Evolutionary conservation across 2,113 vertebrate species (phyloP).

Genomic region (Ciconia maguari): DNA sequence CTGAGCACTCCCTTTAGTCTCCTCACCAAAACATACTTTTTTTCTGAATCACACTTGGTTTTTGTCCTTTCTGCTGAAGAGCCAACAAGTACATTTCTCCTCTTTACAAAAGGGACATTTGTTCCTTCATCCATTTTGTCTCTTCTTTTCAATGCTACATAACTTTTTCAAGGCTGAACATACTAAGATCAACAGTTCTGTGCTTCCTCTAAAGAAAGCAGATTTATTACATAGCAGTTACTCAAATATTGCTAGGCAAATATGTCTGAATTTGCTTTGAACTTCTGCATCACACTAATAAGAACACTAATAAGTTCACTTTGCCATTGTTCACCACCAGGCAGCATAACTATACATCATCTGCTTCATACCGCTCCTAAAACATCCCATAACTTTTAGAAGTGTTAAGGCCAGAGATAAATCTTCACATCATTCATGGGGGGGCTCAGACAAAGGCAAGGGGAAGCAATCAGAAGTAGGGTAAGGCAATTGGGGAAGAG

Average conservation of each 20-base stretch:
- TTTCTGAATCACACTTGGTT: neutral
- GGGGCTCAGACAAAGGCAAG: neutral
- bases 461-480: neutral
- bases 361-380: neutral
- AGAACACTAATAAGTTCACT: neutral
- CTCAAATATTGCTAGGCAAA: neutral
- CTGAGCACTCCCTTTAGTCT: neutral
- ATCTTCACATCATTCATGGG: neutral
- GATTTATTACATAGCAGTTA: neutral
- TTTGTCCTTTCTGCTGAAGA: neutral
- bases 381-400: neutral
- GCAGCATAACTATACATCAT: neutral
- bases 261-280: neutral
- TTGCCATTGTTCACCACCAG: neutral
- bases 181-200: neutral
- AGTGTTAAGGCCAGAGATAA: neutral
- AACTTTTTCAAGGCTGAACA: neutral
- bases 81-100: neutral
- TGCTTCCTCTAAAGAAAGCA: neutral
- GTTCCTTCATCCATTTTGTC: neutral
- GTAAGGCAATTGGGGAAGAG: neutral
- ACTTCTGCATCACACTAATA: neutral
- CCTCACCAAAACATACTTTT: neutral
- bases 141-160: neutral
- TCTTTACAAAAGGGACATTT: neutral